A percentile compares a stretch with the other conserved stretches of the same genome.
Evolutionary conservation across 2,888 invertebrate genomes (phyloP).

Genomic region (Acleris cristana): DNA sequence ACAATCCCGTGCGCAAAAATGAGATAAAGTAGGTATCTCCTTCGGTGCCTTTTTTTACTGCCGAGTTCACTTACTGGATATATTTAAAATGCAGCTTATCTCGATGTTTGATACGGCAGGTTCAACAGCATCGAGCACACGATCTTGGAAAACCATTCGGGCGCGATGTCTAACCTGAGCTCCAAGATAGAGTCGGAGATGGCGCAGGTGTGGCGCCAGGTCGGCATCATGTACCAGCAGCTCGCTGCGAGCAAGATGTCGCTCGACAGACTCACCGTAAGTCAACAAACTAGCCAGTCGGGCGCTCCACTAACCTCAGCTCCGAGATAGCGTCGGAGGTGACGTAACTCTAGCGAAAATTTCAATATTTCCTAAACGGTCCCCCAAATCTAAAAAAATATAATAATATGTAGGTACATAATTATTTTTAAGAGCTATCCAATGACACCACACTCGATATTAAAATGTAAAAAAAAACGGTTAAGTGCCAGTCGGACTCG

Average conservation of each 20-base stretch:
- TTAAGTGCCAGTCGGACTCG: no score
- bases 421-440: no score
- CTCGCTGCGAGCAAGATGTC: slow-evolving; percentile 89
- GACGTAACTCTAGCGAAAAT: slow-evolving; percentile 94
- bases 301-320: slow-evolving; percentile 83
- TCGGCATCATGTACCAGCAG: slow-evolving; percentile 94
- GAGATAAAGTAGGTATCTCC: no score
- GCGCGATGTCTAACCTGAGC: slow-evolving; percentile 87
- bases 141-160: slow-evolving; percentile 88
- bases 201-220: slow-evolving; percentile 94
- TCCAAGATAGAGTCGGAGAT: slow-evolving; percentile 91
- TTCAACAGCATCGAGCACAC: slow-evolving; percentile 88
- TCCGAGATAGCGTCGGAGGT: slow-evolving; percentile 91
- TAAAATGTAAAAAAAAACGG: no score
- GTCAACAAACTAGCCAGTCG: slow-evolving; percentile 22
- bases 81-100: background rate
- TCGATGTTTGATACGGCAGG: slow-evolving; percentile 56
- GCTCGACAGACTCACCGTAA: slow-evolving; percentile 86
- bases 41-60: no score
- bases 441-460: no score
- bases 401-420: no score
- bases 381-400: no score
- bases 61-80: no score
- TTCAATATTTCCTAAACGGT: no score
- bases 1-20: no score